Evolutionary conservation across 2,797 vertebrate genomes (phyloP).

Genomic region (Eremophila alpestris): DNA sequence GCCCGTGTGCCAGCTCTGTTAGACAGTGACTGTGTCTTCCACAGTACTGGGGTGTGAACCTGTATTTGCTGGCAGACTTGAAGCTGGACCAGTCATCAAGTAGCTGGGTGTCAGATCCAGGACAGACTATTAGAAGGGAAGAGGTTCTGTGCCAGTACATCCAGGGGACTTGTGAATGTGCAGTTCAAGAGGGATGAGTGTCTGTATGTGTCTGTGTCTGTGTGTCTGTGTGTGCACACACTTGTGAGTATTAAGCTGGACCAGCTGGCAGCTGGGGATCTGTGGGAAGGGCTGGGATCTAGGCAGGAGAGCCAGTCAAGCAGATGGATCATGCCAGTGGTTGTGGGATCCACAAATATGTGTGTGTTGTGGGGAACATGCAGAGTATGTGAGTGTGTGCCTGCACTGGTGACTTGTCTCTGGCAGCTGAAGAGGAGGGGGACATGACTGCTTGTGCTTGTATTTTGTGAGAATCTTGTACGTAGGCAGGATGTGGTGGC

Average conservation of each 20-base stretch:
- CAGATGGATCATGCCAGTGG: neutral
- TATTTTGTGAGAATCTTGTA: neutral
- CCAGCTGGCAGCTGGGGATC: rapidly evolving
- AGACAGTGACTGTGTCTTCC: neutral
- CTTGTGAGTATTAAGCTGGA: neutral
- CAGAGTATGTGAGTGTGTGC: neutral
- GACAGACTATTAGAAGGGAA: neutral
- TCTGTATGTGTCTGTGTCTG: no score
- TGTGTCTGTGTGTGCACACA: rapidly evolving
- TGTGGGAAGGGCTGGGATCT: neutral
- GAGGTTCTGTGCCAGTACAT: rapidly evolving
- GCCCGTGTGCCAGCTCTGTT: rapidly evolving
- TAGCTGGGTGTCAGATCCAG: neutral
- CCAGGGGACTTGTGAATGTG: neutral
- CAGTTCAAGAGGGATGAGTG: neutral
- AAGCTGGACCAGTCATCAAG: neutral
- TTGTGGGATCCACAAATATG: neutral
- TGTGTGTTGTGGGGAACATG: neutral
- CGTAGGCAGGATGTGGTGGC: neutral
- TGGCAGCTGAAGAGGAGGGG: neutral
- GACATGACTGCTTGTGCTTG: rapidly evolving
- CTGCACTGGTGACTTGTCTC: neutral
- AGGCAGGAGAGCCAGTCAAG: rapidly evolving
- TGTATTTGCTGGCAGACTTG: neutral
- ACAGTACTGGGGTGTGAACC: rapidly evolving